Base-by-base conservation (phyloP, 2,797 vertebrate genomes). In the Coilia nasus region DNA sequence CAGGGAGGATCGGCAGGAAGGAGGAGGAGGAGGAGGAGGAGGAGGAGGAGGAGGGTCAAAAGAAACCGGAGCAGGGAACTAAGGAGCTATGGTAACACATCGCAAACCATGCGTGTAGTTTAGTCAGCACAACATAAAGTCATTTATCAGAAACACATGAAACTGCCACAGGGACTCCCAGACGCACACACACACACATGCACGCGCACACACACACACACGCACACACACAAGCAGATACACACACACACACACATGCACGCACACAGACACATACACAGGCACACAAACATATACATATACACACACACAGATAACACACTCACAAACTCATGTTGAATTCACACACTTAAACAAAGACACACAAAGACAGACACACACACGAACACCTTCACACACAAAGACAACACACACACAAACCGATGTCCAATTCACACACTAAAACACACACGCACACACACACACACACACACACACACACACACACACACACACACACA, bases 221-320 rank as follows among this genome's bases (percentile, higher is more conserved):
- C 67, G 21, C 10, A 15, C 28, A 9, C 35, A 14, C 83, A 35
- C 67, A 78, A 15, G 78, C 50, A 54, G 2, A 54, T 7, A 54
- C 50, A 54, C 50, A 54, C 50, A 54, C 50, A 54, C 71, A 59
- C 41, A 78, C 25, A 84, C 83, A 54, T 81, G 60, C 82, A 35
- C 82, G 23, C 82, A 44, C 59, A 35, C 82, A 62, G 54, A 57
- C 83, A 50, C 62, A 83, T 44, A 71, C 35, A 75, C 62, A 75
- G 41, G 14, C 82, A 21, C 82, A 35, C 82, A 47, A 19, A 21
- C 47, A 59, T 25, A 81, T 54, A 82, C 23, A 67, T 31, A 83
- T 19, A 54, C 83, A 81, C 71, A 60, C 75, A 84, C 12, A 64
- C 81, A 85, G 23, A 85, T 46, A 9, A 84, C 64, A 84, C 64